Conservation (phyloP, 2,888 invertebrate genomes). For the Galerucella pusilla region DNA sequence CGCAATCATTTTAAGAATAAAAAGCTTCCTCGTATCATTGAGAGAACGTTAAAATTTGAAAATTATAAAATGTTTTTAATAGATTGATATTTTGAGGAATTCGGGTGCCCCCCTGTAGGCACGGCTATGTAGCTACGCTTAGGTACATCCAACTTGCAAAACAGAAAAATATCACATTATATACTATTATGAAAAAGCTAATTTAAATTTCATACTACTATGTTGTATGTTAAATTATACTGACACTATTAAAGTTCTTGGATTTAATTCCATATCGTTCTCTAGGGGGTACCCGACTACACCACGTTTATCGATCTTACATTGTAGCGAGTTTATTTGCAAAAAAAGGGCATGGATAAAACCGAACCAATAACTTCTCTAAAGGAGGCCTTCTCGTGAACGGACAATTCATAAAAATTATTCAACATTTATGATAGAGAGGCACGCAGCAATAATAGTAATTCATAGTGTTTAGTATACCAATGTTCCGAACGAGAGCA, state of each 20-base stretch:
- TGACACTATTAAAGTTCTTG: not conserved
- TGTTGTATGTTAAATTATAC: not conserved
- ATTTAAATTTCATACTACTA: too few species aligned
- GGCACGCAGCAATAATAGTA: constrained; percentile 26
- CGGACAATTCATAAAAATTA: constrained; percentile 31
- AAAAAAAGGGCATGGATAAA: constrained; percentile 11
- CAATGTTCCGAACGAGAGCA: constrained; percentile 30
- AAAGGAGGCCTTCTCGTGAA: constrained; percentile 22
- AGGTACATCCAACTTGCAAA: too few species aligned
- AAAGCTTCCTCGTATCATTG: too few species aligned
- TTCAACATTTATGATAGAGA: constrained; percentile 33
- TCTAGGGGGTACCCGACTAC: not conserved
- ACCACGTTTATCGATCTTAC: not conserved
- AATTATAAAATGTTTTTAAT: too few species aligned
- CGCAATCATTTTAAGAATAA: too few species aligned
- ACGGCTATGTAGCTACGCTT: too few species aligned
- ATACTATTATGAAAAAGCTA: too few species aligned
- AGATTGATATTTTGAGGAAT: too few species aligned
- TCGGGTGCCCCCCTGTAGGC: too few species aligned
- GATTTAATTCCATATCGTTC: not conserved
- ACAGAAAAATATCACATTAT: too few species aligned
- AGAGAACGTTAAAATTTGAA: too few species aligned
- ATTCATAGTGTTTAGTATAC: constrained; percentile 25
- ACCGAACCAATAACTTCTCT: constrained; percentile 22
- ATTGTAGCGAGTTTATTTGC: not conserved